phyloP scores from a whole-genome alignment of 2,113 vertebrate genomes.

The Sylvilagus bachmani region DNA sequence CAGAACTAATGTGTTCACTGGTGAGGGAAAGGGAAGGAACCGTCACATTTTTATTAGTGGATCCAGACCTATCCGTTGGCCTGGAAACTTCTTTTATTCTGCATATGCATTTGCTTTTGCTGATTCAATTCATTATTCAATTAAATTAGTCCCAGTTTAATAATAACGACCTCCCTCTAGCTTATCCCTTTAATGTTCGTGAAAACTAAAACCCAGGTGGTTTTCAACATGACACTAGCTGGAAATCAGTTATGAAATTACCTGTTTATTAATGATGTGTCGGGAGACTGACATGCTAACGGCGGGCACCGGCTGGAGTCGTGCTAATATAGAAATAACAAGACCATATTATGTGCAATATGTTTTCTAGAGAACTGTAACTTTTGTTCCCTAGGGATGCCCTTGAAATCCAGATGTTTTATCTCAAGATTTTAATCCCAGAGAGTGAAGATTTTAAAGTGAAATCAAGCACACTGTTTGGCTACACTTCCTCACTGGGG shows the following conservation, averaged over 20 bases:
- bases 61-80: slow-evolving; percentile 71
- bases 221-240: slow-evolving; percentile 89
- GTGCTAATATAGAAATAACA: slow-evolving; percentile 86
- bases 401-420: slow-evolving; percentile 84
- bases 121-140: slow-evolving; percentile 81
- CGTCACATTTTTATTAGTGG: slow-evolving; percentile 65
- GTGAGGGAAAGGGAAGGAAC: neutral
- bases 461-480: slow-evolving; percentile 60
- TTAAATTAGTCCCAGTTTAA: slow-evolving; percentile 75
- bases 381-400: slow-evolving; percentile 76
- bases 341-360: slow-evolving; percentile 78
- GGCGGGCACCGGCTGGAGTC: slow-evolving; percentile 79
- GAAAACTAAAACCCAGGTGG: slow-evolving; percentile 89
- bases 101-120: slow-evolving; percentile 70
- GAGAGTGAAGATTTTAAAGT: slow-evolving; percentile 77
- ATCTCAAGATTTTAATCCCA: slow-evolving; percentile 85
- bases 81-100: slow-evolving; percentile 45
- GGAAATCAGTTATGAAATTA: slow-evolving; percentile 92
- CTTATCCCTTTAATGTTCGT: slow-evolving; percentile 65
- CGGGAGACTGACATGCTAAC: slow-evolving; percentile 86
- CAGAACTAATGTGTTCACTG: slow-evolving; percentile 8
- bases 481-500: slow-evolving; percentile 74
- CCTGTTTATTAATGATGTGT: slow-evolving; percentile 89
- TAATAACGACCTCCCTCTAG: slow-evolving; percentile 73
- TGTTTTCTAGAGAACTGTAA: slow-evolving; percentile 72